Percentiles rank a stretch among this genome's conserved stretches.
Evolutionary conservation across 2,797 vertebrate genomes (phyloP).

Genomic region (Macrochelys suwanniensis): DNA sequence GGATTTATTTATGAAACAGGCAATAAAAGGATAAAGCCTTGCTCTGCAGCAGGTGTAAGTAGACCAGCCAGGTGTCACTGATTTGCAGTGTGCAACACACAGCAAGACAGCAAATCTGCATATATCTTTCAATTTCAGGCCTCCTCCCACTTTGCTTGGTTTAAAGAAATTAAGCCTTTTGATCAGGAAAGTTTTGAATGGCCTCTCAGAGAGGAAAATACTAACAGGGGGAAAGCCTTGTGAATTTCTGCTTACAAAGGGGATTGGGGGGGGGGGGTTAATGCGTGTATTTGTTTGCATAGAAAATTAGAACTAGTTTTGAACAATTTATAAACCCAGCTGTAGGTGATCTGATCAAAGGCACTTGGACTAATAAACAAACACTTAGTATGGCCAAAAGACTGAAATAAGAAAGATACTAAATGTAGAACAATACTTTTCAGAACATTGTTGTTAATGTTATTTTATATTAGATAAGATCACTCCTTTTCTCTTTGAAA

Average conservation of each 20-base stretch:
- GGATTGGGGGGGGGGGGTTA: neutral
- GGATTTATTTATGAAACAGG: neutral
- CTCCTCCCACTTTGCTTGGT: neutral
- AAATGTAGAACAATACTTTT: neutral
- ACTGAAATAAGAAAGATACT: neutral
- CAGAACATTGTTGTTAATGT: neutral
- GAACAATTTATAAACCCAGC: neutral
- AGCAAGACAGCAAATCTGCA: neutral
- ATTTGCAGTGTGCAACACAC: neutral
- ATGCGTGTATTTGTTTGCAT: fast-evolving
- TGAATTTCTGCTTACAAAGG: neutral
- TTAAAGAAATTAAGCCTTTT: neutral
- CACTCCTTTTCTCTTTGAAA: neutral
- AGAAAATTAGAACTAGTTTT: neutral
- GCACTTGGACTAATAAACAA: neutral
- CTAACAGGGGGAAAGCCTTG: fast-evolving
- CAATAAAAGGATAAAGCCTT: neutral
- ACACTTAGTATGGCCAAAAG: neutral
- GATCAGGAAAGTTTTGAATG: fast-evolving
- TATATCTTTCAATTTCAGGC: neutral
- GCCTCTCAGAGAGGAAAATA: neutral
- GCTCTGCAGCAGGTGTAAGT: neutral
- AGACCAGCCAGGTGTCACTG: neutral
- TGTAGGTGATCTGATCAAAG: neutral
- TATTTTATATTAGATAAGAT: neutral